Percentiles rank a stretch among this genome's conserved stretches.
Evolutionary conservation across 35 echinoderm and acorn worm genomes (phyloP).

Genomic region (Ophiothrix spiculata): DNA sequence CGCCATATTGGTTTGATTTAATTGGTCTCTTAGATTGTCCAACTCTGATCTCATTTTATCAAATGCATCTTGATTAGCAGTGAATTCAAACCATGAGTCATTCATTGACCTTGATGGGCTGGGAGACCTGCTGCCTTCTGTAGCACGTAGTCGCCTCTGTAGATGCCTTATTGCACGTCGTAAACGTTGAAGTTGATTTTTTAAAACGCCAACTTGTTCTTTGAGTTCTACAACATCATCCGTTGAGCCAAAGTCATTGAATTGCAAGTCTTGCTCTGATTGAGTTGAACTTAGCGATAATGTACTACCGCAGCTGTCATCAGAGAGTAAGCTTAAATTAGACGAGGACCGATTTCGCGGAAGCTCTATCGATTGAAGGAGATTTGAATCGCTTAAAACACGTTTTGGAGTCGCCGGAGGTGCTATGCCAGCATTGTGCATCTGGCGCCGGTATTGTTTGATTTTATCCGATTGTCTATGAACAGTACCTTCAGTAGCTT

Average conservation of each 20-base stretch:
- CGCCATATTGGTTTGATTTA: conserved; percentile 65
- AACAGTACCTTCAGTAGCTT: conserved; percentile 89
- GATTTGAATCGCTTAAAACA: conserved; percentile 79
- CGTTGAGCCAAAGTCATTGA: conserved; percentile 69
- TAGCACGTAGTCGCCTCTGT: conserved; percentile 32
- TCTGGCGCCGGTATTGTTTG: conserved; percentile 64
- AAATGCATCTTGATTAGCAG: conserved; percentile 75
- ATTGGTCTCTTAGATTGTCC: conserved; percentile 66
- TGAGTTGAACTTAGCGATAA: conserved; percentile 43
- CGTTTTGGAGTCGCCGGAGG: conserved; percentile 78
- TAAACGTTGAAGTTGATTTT: conserved; percentile 67
- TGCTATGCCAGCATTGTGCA: conserved; percentile 70
- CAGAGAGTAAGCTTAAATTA: conserved; percentile 23
- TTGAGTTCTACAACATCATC: conserved; percentile 77
- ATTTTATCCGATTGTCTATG: conserved; percentile 77
- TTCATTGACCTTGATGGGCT: conserved; percentile 21
- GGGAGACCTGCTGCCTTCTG: conserved; percentile 35
- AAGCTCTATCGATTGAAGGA: conserved; percentile 34
- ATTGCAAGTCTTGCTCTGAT: conserved; percentile 48
- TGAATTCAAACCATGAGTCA: conserved; percentile 72
- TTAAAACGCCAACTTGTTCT: conserved; percentile 72
- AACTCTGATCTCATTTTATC: conserved; percentile 77
- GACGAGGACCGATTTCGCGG: conserved; percentile 27
- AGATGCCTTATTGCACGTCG: conserved; percentile 58
- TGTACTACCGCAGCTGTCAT: conserved; percentile 6